Conservation (phyloP, 2,888 invertebrate species). For the Arctia plantaginis region DNA sequence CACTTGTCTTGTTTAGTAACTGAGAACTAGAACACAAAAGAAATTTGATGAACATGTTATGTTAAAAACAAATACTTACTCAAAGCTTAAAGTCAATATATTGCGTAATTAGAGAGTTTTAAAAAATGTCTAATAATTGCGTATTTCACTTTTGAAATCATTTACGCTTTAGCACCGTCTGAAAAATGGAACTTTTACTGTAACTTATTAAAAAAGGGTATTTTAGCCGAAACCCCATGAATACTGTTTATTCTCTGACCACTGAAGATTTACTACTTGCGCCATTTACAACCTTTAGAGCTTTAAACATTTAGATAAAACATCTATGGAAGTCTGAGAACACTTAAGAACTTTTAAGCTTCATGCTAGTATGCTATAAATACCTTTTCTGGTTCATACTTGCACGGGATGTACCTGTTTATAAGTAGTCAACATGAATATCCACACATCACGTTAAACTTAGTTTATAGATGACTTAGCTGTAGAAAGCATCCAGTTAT, state of each 20-base stretch:
- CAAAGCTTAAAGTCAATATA: not conserved
- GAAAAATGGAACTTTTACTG: not conserved
- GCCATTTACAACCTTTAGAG: not conserved
- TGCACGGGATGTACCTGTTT: not conserved
- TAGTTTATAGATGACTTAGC: constrained; percentile 33
- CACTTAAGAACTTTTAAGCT: not conserved
- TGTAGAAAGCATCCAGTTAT: constrained; percentile 38
- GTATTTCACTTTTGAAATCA: not conserved
- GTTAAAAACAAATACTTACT: not conserved
- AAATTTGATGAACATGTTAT: not conserved
- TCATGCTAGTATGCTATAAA: not conserved
- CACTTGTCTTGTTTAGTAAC: not conserved
- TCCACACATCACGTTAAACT: constrained; percentile 29
- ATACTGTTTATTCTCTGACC: not conserved
- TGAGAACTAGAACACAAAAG: not conserved
- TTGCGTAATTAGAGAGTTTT: not conserved
- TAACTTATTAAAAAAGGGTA: not conserved
- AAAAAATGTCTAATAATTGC: not conserved
- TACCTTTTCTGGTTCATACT: not conserved
- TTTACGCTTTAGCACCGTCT: not conserved
- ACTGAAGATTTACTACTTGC: not conserved
- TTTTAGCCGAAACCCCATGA: not conserved
- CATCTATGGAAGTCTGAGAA: not conserved
- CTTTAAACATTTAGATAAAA: not conserved
- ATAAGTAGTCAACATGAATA: not conserved